Evolutionary conservation across 2,797 vertebrate species (phyloP).

Genomic region (Smutsia gigantea): DNA sequence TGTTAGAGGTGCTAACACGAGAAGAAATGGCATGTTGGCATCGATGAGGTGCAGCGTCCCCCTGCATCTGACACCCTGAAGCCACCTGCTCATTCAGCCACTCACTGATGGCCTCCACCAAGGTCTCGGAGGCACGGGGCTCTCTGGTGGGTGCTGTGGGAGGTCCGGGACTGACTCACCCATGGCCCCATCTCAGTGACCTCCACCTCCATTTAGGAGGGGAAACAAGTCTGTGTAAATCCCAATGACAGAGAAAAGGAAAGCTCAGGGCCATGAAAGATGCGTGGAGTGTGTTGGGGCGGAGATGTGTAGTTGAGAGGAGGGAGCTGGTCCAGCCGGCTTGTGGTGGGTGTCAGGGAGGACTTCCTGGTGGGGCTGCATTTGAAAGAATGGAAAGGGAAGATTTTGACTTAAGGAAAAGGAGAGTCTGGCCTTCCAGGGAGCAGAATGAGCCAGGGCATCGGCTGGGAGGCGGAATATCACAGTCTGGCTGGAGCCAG

Average conservation of each 20-base stretch:
- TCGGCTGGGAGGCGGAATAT: background rate
- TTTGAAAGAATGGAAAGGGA: background rate
- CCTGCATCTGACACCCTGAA: too few relatives aligned
- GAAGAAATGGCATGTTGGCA: background rate
- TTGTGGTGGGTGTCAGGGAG: background rate
- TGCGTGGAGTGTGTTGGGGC: accelerated
- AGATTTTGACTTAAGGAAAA: background rate
- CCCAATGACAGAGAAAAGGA: background rate
- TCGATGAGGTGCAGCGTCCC: background rate
- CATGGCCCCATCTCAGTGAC: accelerated
- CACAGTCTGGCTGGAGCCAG: background rate
- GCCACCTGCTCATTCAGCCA: accelerated
- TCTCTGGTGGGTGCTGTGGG: background rate
- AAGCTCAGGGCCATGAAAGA: background rate
- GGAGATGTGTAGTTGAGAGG: background rate
- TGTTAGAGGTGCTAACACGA: background rate
- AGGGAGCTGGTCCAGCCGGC: background rate
- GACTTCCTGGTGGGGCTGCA: background rate
- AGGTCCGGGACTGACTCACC: background rate
- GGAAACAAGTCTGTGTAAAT: background rate
- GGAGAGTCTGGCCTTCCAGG: background rate
- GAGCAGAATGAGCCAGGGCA: too few relatives aligned
- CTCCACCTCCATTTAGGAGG: background rate
- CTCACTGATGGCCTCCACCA: accelerated
- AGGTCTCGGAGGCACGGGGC: background rate